phyloP scores from a whole-genome alignment of 1,140 invertebrate species.

The Myzus persicae region DNA sequence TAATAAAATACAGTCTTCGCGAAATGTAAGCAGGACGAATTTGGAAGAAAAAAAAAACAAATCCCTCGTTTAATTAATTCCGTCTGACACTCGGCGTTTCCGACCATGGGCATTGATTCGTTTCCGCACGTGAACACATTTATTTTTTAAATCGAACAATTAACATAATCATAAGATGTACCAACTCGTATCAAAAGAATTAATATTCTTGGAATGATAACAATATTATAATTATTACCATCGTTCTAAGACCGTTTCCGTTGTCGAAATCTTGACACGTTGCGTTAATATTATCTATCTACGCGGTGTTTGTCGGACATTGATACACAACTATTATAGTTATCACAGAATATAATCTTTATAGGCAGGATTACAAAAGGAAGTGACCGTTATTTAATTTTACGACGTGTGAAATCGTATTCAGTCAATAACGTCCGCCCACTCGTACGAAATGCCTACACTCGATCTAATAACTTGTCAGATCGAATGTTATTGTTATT shows the following conservation, averaged over 20 bases:
- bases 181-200: too few species aligned
- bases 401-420: not conserved
- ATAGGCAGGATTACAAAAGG: not conserved
- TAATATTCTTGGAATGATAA: too few species aligned
- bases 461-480: not conserved
- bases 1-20: not conserved
- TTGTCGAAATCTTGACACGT: not conserved
- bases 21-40: not conserved
- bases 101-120: too few species aligned
- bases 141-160: not conserved
- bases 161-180: not conserved
- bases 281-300: not conserved
- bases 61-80: not conserved
- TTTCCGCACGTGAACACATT: not conserved
- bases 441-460: not conserved
- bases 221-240: not conserved
- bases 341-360: not conserved
- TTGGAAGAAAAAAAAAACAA: not conserved
- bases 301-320: not conserved
- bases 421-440: not conserved
- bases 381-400: not conserved
- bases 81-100: not conserved
- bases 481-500: not conserved
- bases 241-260: not conserved
- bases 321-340: not conserved